Evolutionary conservation across 2,888 invertebrate species (phyloP), one percentile per base, ranked within the genome.

Genomic region (Azorinus chamasolen): DNA sequence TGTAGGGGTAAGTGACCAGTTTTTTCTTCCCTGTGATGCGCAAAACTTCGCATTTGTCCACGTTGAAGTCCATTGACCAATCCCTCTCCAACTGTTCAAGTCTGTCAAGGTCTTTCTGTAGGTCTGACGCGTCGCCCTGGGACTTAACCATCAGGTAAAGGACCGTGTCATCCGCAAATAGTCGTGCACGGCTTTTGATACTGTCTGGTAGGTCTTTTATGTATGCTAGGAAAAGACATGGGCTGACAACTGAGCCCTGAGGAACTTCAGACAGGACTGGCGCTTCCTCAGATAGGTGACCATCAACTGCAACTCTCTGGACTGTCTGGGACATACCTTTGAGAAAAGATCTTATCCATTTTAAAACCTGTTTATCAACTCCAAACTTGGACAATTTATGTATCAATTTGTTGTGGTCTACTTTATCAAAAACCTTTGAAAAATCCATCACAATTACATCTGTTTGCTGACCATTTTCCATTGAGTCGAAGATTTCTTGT

Each of bases 31-130:
- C n/a, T n/a, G n/a, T n/a, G n/a, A n/a, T n/a, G n/a, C n/a, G 5
- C 12, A 62, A 22, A 2, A 62, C 48, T 50, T 62, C 62, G 32
- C 62, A 62, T 39, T 48, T 61, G 14, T 61, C 61, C 25, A 27
- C 48, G 18, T 48, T 61, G 27, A 61, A 61, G 4, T 18, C 32
- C 62, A 50, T 62, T 8, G 59, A 27, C 48, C 61, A 32, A 3
- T 61, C 61, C 27, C 37, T 10, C 50, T 50, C 50, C 62, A 50
- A 50, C 37, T 62, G 37, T 37, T 39, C 50, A 1, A 59, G 46
- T 58, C n/a, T 58, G n/a, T n/a, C n/a, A n/a, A n/a, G n/a, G n/a
- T n/a, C n/a, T n/a, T n/a, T n/a, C n/a, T n/a, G n/a, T n/a, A n/a
- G n/a, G n/a, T n/a, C n/a, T n/a, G n/a, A n/a, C n/a, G n/a, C n/a